Evolutionary conservation across 2,797 vertebrate genomes (phyloP).

Genomic region (Linurgus olivaceus): DNA sequence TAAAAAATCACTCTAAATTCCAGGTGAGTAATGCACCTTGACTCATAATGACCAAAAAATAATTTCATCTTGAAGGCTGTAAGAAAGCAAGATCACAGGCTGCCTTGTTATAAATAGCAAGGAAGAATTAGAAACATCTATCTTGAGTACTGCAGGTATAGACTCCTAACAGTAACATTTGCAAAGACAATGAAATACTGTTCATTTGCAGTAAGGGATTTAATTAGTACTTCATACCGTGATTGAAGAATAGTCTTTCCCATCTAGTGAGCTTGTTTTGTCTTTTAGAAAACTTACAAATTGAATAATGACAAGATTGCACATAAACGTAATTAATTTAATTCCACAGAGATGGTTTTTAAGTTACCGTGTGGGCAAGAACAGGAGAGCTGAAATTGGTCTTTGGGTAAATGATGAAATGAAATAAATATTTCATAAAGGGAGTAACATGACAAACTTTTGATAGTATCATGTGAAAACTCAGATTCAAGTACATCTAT

Average conservation of each 20-base stretch:
- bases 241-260: neutral
- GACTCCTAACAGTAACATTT: constrained; percentile 6
- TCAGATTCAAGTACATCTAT: neutral
- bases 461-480: neutral
- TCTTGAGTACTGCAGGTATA: neutral
- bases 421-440: neutral
- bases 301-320: neutral
- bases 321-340: neutral
- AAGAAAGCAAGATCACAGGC: neutral
- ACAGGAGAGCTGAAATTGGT: neutral
- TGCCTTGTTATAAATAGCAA: neutral
- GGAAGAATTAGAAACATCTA: neutral
- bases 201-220: neutral
- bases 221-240: neutral
- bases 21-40: constrained; percentile 8
- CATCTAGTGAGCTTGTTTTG: neutral
- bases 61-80: neutral
- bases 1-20: neutral
- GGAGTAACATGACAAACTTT: neutral
- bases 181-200: neutral
- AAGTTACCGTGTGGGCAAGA: neutral
- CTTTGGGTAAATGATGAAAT: neutral
- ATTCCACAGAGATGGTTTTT: constrained; percentile 10
- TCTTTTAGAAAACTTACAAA: neutral
- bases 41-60: neutral